Percentiles rank a stretch among this genome's conserved stretches.
Conservation (phyloP, 1,140 invertebrate species). For the Neelides sp. region DNA sequence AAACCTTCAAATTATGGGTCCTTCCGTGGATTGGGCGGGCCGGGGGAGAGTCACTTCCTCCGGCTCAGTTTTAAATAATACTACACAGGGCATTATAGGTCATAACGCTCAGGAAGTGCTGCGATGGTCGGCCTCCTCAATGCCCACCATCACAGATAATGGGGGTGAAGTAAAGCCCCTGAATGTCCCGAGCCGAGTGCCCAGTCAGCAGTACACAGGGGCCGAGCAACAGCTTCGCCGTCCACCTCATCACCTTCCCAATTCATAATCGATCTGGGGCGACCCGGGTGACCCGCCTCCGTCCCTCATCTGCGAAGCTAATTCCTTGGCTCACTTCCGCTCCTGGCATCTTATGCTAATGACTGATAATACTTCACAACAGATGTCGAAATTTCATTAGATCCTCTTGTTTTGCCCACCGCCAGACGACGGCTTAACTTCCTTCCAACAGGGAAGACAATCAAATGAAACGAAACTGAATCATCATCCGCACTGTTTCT, state of each 20-base stretch:
- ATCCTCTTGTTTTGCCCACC: slow-evolving; percentile 21
- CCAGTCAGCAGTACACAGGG: slow-evolving; percentile 20
- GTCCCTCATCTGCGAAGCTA: no score
- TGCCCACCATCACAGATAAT: slow-evolving; percentile 31
- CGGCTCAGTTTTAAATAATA: slow-evolving; percentile 31
- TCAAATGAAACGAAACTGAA: slow-evolving; percentile 25
- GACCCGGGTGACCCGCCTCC: no score
- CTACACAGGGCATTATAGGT: slow-evolving; percentile 30
- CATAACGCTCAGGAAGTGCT: slow-evolving; percentile 32
- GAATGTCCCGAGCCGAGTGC: slow-evolving; percentile 27
- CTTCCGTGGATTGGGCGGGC: slow-evolving; percentile 9
- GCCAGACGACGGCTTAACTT: no score
- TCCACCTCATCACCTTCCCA: slow-evolving; percentile 7
- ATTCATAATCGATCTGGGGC: no score
- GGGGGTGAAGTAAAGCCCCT: slow-evolving; percentile 29
- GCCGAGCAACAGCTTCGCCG: slow-evolving; percentile 16
- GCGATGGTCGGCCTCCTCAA: slow-evolving; percentile 29
- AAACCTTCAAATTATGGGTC: slow-evolving; percentile 20
- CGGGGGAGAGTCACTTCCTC: slow-evolving; percentile 21
- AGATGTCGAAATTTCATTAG: slow-evolving; percentile 32
- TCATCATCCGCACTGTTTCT: slow-evolving; percentile 15
- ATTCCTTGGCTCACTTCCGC: no score
- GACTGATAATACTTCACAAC: slow-evolving; percentile 33
- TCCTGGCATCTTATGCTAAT: slow-evolving; percentile 33
- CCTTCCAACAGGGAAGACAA: slow-evolving; percentile 13